These are phyloP conservation scores for Erebia ligea DNA, from an alignment of 2,888 invertebrate genomes.

Conservation along the genomic window DNA sequence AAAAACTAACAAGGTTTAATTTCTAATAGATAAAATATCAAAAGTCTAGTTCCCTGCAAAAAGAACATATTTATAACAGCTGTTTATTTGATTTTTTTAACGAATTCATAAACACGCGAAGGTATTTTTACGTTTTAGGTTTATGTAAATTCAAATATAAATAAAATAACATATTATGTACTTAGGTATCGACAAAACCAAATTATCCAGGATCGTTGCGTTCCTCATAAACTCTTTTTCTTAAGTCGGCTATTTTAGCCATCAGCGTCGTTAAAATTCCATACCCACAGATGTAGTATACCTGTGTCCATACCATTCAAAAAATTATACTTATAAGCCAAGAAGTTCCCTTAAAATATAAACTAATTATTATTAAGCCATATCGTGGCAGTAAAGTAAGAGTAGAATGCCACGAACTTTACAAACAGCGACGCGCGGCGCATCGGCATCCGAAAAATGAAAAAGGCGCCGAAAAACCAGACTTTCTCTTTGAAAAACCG, in stretches of 20 bases:
- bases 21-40: too few species aligned
- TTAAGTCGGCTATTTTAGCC: not conserved
- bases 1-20: too few species aligned
- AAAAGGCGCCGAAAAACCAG: conserved; percentile 7
- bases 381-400: conserved; percentile 6
- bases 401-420: conserved; percentile 14
- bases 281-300: too few species aligned
- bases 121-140: too few species aligned
- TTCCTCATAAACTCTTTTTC: not conserved
- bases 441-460: conserved; percentile 11
- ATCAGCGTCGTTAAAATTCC: not conserved
- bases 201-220: too few species aligned
- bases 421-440: not conserved
- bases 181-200: too few species aligned
- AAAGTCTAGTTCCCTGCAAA: too few species aligned
- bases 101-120: too few species aligned
- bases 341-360: not conserved
- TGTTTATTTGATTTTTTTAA: not conserved
- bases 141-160: too few species aligned
- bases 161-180: too few species aligned
- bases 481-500: conserved; percentile 5
- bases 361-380: conserved; percentile 11
- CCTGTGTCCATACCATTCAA: not conserved
- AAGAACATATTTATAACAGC: not conserved
- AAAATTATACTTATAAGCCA: not conserved